These are phyloP conservation scores for Diorhabda elongata DNA, from an alignment of 1,140 invertebrate genomes.

Conservation along the genomic window DNA sequence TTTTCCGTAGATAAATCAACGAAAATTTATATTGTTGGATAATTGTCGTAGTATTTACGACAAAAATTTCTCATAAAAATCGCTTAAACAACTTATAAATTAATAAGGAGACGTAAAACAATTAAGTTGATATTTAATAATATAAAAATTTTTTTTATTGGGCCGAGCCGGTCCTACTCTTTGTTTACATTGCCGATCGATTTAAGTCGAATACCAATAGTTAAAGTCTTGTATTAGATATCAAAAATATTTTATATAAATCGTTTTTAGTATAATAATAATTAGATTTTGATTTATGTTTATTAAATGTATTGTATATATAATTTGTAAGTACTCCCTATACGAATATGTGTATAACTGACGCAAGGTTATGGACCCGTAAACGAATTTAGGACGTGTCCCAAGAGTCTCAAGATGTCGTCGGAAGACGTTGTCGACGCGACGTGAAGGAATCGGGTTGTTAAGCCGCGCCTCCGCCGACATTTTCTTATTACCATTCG, in stretches of 20 bases:
- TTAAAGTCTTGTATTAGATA: too few species aligned
- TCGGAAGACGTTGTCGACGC: not conserved
- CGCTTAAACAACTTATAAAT: too few species aligned
- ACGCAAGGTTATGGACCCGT: not conserved
- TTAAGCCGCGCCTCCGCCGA: conserved; percentile 1
- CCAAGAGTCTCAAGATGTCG: not conserved
- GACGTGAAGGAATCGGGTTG: not conserved
- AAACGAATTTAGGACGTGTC: not conserved
- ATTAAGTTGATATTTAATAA: too few species aligned
- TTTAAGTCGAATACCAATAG: too few species aligned
- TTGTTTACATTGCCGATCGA: too few species aligned
- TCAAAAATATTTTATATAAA: too few species aligned
- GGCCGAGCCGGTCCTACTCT: too few species aligned
- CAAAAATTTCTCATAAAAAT: not conserved
- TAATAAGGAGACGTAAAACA: too few species aligned
- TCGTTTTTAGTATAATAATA: too few species aligned
- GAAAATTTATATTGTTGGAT: not conserved
- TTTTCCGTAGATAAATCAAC: not conserved
- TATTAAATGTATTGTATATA: not conserved
- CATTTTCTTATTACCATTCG: conserved; percentile 2
- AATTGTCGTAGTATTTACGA: not conserved
- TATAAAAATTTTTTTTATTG: too few species aligned
- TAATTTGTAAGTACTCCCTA: too few species aligned
- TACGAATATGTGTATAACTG: too few species aligned
- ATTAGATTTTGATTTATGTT: conserved; percentile 4